Conservation (phyloP, 2,113 vertebrate species). For the Nesospiza acunhae region DNA sequence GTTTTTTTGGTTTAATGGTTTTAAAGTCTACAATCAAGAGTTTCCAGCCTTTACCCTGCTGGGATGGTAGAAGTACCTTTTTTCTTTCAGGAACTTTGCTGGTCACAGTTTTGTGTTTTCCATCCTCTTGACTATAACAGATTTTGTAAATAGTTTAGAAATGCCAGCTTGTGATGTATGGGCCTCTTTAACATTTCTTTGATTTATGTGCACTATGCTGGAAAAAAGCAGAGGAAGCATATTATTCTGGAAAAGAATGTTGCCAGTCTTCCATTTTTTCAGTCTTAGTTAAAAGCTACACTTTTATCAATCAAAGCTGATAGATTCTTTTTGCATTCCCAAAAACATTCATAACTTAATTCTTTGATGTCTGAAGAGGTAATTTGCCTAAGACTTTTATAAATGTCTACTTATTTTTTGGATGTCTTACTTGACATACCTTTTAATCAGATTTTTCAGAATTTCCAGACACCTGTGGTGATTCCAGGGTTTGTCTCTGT, state of each 20-base stretch:
- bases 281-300: slow-evolving; percentile 73
- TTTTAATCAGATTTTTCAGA: not conserved
- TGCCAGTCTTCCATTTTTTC: slow-evolving; percentile 74
- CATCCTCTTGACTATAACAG: slow-evolving; percentile 71
- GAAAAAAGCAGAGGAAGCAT: slow-evolving; percentile 84
- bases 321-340: slow-evolving; percentile 63
- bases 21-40: slow-evolving; percentile 41
- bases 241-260: slow-evolving; percentile 78
- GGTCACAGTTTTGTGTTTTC: slow-evolving; percentile 45
- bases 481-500: not conserved
- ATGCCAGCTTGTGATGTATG: slow-evolving; percentile 83
- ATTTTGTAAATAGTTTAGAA: slow-evolving; percentile 80
- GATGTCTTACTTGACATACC: not conserved
- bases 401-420: not conserved
- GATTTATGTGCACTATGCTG: slow-evolving; percentile 81
- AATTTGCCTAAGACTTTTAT: not conserved
- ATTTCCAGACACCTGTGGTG: not conserved
- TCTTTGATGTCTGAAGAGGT: slow-evolving; percentile 33
- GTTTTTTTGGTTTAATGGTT: slow-evolving; percentile 72
- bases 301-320: slow-evolving; percentile 81
- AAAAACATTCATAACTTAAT: slow-evolving; percentile 72
- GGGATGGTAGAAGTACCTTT: slow-evolving; percentile 39
- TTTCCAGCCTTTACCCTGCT: slow-evolving; percentile 74
- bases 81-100: slow-evolving; percentile 46
- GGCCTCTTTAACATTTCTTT: slow-evolving; percentile 80